Evolutionary conservation across 2,888 invertebrate species (phyloP), one percentile per base, ranked within the genome.

Genomic region (Melanostoma scalare): DNA sequence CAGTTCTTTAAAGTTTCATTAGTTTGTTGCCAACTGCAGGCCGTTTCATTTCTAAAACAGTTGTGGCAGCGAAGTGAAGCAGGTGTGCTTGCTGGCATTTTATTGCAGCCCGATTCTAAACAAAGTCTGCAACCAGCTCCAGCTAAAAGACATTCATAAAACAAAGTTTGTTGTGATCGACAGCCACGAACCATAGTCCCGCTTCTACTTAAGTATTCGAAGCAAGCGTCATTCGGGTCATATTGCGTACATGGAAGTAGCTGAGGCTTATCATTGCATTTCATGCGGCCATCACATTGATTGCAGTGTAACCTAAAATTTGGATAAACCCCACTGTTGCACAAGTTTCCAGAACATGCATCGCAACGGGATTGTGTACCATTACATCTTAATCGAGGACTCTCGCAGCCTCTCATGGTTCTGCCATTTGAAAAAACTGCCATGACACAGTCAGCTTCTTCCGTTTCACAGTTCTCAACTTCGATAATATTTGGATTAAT

Each of bases 301-400:
- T 89, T 87, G 33, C 90, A 90, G 67, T 86, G 87, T 2, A 89
- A 58, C 8, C 90, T 86, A 33, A 87, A 36, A n/a, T 86, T 77
- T 0, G 90, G 89, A 77, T 86, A 89, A 0, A 88, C 72, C 3
- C 88, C 89, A 4, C 77, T 86, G 38, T 90, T 90, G 86, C 90
- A 90, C 30, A 89, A 87, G 56, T 79, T 88, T 9, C 87, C 88
- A 4, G 86, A 65, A 46, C 90, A 90, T 10, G 65, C 46, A 5
- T 65, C 80, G 30, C 90, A 89, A 2, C 79, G 86, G 5, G 75
- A 4, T 4, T 87, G 76, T 0, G 86, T 75, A 0, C 61, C 20
- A 36, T 69, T 85, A 52, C 89, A 89, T 20, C 82, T 85, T 2
- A 89, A 86, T 3, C 87, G 78, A 0, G 50, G 31, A 2, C 86